Evolutionary conservation across 2,113 vertebrate species (phyloP).

Genomic region (Hydrolagus affinis): DNA sequence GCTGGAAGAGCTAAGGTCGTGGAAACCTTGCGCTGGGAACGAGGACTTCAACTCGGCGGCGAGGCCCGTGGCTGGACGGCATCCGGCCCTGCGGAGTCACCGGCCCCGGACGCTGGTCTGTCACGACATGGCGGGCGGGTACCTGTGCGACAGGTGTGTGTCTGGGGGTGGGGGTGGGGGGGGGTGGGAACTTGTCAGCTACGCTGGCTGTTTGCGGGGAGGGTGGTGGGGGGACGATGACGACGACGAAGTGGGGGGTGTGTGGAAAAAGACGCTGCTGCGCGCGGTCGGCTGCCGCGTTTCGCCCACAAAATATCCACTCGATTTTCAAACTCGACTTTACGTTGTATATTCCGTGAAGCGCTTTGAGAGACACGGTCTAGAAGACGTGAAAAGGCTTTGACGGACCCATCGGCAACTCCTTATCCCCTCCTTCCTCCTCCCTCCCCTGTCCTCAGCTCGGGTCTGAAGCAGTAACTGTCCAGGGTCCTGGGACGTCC

Average conservation of each 20-base stretch:
- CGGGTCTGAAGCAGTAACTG: too few species aligned
- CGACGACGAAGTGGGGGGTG: not conserved
- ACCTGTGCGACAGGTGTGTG: conserved; percentile 77
- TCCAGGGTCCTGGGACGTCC: too few species aligned
- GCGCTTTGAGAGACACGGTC: too few species aligned
- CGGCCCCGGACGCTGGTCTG: conserved; percentile 72
- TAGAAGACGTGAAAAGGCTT: too few species aligned
- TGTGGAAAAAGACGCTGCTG: too few species aligned
- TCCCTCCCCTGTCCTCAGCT: too few species aligned
- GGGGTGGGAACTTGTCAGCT: not conserved
- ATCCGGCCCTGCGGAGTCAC: conserved; percentile 55
- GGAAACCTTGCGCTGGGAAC: conserved; percentile 53
- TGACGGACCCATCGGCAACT: too few species aligned
- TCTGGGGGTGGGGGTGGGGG: not conserved
- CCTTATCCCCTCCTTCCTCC: too few species aligned
- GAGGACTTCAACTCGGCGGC: conserved; percentile 67
- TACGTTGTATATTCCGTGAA: too few species aligned
- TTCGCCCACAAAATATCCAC: too few species aligned
- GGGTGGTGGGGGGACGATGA: not conserved
- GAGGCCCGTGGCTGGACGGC: conserved; percentile 52
- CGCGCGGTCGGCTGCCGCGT: too few species aligned
- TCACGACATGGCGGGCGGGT: conserved; percentile 92
- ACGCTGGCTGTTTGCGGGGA: not conserved
- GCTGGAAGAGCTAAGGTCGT: conserved; percentile 72
- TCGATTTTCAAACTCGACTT: too few species aligned